A percentile compares a stretch with the other conserved stretches of the same genome.
These are phyloP conservation scores for Saimiri boliviensis DNA, from an alignment of 2,113 vertebrate genomes.

Conservation along the genomic window DNA sequence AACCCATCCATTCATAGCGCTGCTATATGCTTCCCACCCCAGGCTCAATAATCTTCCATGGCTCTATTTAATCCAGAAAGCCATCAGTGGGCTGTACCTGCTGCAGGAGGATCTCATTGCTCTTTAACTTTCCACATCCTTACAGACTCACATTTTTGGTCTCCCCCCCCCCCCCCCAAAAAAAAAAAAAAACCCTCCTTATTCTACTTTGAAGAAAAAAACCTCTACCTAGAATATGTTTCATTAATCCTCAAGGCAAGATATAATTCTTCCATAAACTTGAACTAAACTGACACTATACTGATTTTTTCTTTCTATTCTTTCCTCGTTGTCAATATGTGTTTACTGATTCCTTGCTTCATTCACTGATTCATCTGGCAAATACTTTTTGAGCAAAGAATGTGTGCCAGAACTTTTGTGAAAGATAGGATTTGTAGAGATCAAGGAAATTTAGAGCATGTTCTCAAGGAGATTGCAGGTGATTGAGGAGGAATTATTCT, in stretches of 20 bases:
- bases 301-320: background rate
- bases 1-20: background rate
- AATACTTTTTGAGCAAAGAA: background rate
- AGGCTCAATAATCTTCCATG: background rate
- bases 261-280: background rate
- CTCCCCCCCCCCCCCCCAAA: no score
- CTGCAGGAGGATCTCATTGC: background rate
- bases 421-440: background rate
- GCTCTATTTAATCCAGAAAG: background rate
- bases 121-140: background rate
- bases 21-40: background rate
- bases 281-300: background rate
- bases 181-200: background rate
- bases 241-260: background rate
- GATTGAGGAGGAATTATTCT: background rate
- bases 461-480: background rate
- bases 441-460: background rate
- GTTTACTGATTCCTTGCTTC: background rate
- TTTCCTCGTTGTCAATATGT: background rate
- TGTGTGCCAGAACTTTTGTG: background rate
- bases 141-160: background rate
- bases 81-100: background rate
- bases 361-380: background rate
- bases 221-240: background rate
- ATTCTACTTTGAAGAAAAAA: background rate